Evolutionary conservation across 2,888 invertebrate species (phyloP).

Genomic region (Blera fallax): DNA sequence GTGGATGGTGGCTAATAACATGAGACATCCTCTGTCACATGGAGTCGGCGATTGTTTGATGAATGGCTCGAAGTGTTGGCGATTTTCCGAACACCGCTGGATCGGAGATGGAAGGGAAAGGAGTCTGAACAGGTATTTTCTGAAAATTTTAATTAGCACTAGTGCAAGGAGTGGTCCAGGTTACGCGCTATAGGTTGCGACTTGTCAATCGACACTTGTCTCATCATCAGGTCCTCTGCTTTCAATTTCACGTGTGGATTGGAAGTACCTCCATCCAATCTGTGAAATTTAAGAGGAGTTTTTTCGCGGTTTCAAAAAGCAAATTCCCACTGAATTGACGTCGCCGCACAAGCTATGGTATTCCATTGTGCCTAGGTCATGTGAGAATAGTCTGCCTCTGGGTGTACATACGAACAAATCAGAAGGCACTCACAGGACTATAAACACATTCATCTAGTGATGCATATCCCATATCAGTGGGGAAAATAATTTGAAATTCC

Average conservation of each 20-base stretch:
- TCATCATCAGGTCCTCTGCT: neutral
- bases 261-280: too few relatives aligned
- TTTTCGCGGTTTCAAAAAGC: neutral
- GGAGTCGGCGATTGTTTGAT: conserved; percentile 3
- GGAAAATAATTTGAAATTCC: conserved; percentile 66
- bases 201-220: neutral
- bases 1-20: neutral
- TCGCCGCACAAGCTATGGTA: neutral
- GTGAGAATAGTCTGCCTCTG: neutral
- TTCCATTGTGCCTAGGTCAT: neutral
- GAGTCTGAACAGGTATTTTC: neutral
- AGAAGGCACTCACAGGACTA: conserved; percentile 11
- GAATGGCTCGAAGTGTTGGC: neutral
- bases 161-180: neutral
- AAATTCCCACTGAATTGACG: conserved; percentile 2
- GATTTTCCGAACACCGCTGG: neutral
- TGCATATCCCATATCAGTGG: conserved; percentile 54
- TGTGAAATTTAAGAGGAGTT: too few relatives aligned
- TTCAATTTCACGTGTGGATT: too few relatives aligned
- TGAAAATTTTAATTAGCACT: neutral
- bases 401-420: neutral
- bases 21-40: neutral
- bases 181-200: neutral
- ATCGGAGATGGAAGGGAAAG: neutral
- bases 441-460: conserved; percentile 6